Base-by-base conservation (phyloP, 2,888 invertebrate species). In the Oscheius sp. region DNA sequence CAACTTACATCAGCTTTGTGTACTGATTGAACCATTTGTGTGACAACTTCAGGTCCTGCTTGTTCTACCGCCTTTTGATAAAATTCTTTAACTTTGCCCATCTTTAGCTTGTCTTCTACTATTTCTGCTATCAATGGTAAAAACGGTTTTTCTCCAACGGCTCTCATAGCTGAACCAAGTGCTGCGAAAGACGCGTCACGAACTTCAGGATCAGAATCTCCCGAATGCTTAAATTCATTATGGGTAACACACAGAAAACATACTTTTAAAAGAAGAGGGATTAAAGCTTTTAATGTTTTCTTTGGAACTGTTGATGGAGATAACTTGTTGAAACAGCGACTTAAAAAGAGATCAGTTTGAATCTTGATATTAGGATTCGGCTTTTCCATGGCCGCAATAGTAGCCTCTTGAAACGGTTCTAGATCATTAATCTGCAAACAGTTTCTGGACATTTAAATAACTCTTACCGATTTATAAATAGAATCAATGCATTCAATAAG, bases 171-270 rank as follows among this genome's bases (percentile, higher is more conserved):
- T 0, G 94, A 95, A 9, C 97, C 98, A 17, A 98, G 87, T 0
- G 96, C 95, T 86, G 94, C 93, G 0, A 94, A 94, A 0, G 95
- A 92, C 67, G 92, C 92, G 86, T 98, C 97, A 80, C 97, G 90
- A 0, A 97, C 97, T 1, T 90, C 90, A 0, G 94, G 93, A 89
- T 96, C 95, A 89, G 89, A 85, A 87, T 90, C 89, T 26, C 75
- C 79, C 0, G 82, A 78, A 66, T 78, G 79, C 76, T 82, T 5
- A 72, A 64, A 44, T 30, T 66, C 54, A 32, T 32, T 9, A n/a
- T 44, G 5, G 1, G 41, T 8, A 8, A 14, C 17, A 51, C 14
- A 26, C 20, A 20, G 14, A 49, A n/a, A 17, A 6, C 33, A 17
- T 63, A 80, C 80, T 65, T 84, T 84, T 30, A 79, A 74, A 2